A percentile compares a stretch with the other conserved stretches of the same genome.
Conservation (phyloP, 2,797 vertebrate species). For the Acipenser transmontanus region DNA sequence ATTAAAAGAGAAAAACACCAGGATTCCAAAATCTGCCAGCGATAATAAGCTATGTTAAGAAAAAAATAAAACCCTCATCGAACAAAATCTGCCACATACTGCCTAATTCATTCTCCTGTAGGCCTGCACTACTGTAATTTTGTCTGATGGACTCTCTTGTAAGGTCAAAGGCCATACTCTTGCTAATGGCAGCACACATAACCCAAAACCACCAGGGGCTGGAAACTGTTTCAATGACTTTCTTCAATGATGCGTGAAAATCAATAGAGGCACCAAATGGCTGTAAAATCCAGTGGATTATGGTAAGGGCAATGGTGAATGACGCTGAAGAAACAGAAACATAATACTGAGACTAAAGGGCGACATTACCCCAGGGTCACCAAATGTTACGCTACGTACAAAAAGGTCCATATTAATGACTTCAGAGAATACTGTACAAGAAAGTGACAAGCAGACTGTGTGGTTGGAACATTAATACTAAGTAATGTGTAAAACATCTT, state of each 20-base stretch:
- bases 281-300: slow-evolving; percentile 40
- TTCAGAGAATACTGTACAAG: not conserved
- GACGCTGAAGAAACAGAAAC: not conserved
- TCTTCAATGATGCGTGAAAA: slow-evolving; percentile 50
- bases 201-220: slow-evolving; percentile 22
- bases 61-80: not conserved
- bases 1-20: slow-evolving; percentile 43
- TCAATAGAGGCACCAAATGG: slow-evolving; percentile 51
- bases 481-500: not conserved
- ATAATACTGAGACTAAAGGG: not conserved
- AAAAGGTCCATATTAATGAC: not conserved
- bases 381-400: not conserved
- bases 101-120: no score
- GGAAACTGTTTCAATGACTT: slow-evolving; percentile 52
- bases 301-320: no score
- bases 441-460: not conserved
- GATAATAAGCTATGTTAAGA: not conserved
- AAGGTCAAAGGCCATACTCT: slow-evolving; percentile 46
- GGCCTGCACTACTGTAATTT: no score
- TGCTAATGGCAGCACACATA: slow-evolving; percentile 40
- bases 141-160: no score
- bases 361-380: not conserved
- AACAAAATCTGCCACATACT: no score
- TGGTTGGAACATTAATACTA: not conserved
- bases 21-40: slow-evolving; percentile 21